A percentile compares a stretch with the other conserved stretches of the same genome.
These are phyloP conservation scores for Clinocottus analis DNA, from an alignment of 2,113 vertebrate species.

Conservation along the genomic window DNA sequence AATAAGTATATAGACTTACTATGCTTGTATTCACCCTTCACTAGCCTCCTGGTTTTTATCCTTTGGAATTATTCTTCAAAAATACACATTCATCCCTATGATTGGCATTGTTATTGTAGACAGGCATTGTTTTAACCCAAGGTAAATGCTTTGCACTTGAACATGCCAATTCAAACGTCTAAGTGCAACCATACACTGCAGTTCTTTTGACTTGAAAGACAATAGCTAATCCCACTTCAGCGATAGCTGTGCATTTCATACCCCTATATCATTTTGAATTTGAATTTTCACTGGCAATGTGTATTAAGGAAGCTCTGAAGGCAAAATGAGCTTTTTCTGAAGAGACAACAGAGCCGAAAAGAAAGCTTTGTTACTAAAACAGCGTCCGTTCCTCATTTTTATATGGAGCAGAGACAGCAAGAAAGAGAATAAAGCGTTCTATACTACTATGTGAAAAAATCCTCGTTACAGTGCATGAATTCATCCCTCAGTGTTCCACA, in stretches of 20 bases:
- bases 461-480: constrained; percentile 71
- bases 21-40: neutral
- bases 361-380: constrained; percentile 33
- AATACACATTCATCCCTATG: neutral
- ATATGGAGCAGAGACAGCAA: constrained; percentile 29
- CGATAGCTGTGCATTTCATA: constrained; percentile 27
- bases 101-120: neutral
- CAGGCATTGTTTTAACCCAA: neutral
- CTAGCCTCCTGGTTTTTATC: too few species aligned
- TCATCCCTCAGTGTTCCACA: constrained; percentile 64
- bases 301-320: constrained; percentile 54
- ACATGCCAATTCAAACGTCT: constrained; percentile 2
- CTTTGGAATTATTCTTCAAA: neutral
- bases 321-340: constrained; percentile 55
- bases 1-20: neutral
- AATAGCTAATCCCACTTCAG: constrained; percentile 31
- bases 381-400: constrained; percentile 50
- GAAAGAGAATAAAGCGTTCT: constrained; percentile 54
- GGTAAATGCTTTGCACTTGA: constrained; percentile 7
- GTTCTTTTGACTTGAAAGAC: constrained; percentile 44
- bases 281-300: constrained; percentile 44
- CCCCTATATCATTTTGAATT: constrained; percentile 30
- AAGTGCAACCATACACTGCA: neutral
- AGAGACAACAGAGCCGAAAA: constrained; percentile 33
- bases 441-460: constrained; percentile 63